phyloP scores from a whole-genome alignment of 2,797 vertebrate species.

The Darevskia mixta region DNA sequence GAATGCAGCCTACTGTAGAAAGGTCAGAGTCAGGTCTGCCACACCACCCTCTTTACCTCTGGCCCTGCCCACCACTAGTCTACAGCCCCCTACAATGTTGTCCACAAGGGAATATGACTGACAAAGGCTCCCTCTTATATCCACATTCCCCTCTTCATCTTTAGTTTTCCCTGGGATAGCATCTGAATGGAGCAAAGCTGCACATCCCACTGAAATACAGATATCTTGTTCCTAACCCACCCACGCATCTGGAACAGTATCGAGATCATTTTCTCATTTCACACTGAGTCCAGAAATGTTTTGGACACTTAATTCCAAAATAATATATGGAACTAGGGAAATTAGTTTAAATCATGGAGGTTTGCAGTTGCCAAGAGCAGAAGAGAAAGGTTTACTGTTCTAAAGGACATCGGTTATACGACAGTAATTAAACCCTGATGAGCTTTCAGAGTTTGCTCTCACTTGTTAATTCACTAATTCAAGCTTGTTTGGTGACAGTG shows the following conservation, averaged over 20 bases:
- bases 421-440: constrained; percentile 43
- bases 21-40: too few species aligned
- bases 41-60: too few species aligned
- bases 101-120: too few species aligned
- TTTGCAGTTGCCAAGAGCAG: constrained; percentile 52
- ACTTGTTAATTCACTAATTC: neutral
- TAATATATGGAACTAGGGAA: constrained; percentile 47
- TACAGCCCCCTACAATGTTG: too few species aligned
- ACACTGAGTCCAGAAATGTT: constrained; percentile 45
- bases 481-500: constrained; percentile 22
- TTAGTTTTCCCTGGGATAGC: neutral
- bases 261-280: constrained; percentile 43
- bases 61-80: too few species aligned
- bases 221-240: constrained; percentile 49
- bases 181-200: neutral
- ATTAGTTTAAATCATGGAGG: constrained; percentile 62
- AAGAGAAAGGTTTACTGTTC: constrained; percentile 40
- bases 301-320: constrained; percentile 63
- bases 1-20: too few species aligned
- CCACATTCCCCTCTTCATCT: neutral
- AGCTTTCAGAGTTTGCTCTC: constrained; percentile 13
- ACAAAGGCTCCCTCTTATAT: too few species aligned
- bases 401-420: constrained; percentile 35
- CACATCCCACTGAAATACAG: constrained; percentile 53
- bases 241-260: constrained; percentile 60